phyloP scores from a whole-genome alignment of 2,888 invertebrate species.

The Abrostola tripartita region DNA sequence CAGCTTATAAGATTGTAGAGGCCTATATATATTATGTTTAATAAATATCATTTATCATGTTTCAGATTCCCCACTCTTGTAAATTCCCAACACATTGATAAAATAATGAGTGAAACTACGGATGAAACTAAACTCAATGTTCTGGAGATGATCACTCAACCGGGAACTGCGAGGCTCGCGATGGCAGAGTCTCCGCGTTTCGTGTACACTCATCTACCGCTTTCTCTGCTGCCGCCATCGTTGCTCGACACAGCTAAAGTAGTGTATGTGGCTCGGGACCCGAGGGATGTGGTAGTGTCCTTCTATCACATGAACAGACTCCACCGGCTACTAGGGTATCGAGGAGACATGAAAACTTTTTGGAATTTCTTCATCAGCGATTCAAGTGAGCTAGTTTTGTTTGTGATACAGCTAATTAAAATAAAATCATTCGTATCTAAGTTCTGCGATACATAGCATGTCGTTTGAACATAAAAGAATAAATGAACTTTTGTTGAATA shows the following conservation, averaged over 20 bases:
- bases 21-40: too few relatives aligned
- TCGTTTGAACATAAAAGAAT: too few relatives aligned
- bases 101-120: background rate
- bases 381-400: slow-evolving; percentile 81
- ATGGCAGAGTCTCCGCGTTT: slow-evolving; percentile 52
- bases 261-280: slow-evolving; percentile 93
- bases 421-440: background rate
- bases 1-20: too few relatives aligned
- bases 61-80: slow-evolving; percentile 29
- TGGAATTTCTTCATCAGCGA: slow-evolving; percentile 90
- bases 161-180: slow-evolving; percentile 26
- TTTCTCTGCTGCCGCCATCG: slow-evolving; percentile 90
- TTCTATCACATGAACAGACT: slow-evolving; percentile 91
- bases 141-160: slow-evolving; percentile 26
- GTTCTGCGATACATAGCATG: too few relatives aligned
- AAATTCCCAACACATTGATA: slow-evolving; percentile 10
- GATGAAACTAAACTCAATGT: slow-evolving; percentile 69
- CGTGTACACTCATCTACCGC: slow-evolving; percentile 90
- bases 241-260: slow-evolving; percentile 86
- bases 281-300: slow-evolving; percentile 93
- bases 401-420: background rate
- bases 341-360: slow-evolving; percentile 89
- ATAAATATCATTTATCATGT: background rate
- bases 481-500: too few relatives aligned
- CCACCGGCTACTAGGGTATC: slow-evolving; percentile 87